A percentile compares a stretch with the other conserved stretches of the same genome.
phyloP scores from a whole-genome alignment of 2,797 vertebrate genomes.

The Eupleurogrammus muticus region DNA sequence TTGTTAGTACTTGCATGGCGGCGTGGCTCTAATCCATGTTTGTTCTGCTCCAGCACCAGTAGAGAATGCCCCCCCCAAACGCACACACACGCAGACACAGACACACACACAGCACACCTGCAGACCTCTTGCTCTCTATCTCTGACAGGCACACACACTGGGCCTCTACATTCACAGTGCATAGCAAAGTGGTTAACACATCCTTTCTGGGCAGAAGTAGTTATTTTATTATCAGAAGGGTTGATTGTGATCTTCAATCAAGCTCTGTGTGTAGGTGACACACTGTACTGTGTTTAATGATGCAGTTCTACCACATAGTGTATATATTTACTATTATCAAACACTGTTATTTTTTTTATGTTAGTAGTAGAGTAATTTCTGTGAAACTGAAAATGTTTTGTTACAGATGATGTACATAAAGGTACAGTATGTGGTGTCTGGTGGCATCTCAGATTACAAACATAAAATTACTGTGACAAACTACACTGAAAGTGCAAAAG shows the following conservation, averaged over 20 bases:
- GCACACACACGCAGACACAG: slow-evolving; percentile 33
- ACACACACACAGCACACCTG: slow-evolving; percentile 60
- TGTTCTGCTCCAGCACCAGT: slow-evolving; percentile 80
- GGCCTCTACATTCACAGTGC: slow-evolving; percentile 10
- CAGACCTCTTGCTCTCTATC: no score
- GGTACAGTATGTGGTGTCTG: no score
- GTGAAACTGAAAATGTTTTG: not conserved
- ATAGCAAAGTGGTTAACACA: slow-evolving; percentile 36
- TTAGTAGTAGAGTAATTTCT: not conserved
- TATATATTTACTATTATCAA: not conserved
- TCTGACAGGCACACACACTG: slow-evolving; percentile 27
- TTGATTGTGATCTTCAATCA: slow-evolving; percentile 37
- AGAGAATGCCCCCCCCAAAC: slow-evolving; percentile 68
- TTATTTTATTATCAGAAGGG: slow-evolving; percentile 39
- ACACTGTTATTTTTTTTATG: not conserved
- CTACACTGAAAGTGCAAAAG: no score
- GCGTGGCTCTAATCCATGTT: slow-evolving; percentile 79
- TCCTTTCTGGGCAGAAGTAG: slow-evolving; percentile 51
- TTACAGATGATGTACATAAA: not conserved
- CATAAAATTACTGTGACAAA: no score
- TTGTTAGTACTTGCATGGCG: slow-evolving; percentile 80
- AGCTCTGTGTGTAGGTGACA: slow-evolving; percentile 6
- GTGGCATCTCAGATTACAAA: no score
- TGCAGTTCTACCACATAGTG: not conserved
- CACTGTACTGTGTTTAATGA: not conserved